Percentiles rank a stretch among this genome's conserved stretches.
These are phyloP conservation scores for Oryctes rhinoceros DNA, from an alignment of 1,140 invertebrate genomes.

Conservation along the genomic window DNA sequence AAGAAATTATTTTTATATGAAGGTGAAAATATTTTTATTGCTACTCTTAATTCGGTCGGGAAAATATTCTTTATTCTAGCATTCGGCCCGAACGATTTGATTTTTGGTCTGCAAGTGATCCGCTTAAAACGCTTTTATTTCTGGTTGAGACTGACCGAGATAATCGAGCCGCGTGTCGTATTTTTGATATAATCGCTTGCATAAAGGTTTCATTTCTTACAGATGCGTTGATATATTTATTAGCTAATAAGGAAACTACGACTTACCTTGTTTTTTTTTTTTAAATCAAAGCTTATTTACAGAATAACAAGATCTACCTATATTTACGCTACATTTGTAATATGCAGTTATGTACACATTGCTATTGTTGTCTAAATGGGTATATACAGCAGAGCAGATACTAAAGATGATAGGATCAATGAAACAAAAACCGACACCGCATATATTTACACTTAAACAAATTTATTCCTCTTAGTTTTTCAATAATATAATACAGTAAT, in stretches of 20 bases:
- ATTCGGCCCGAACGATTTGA: too few relatives aligned
- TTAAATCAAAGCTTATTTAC: slow-evolving; percentile 11
- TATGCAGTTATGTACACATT: slow-evolving; percentile 17
- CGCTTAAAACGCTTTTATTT: too few relatives aligned
- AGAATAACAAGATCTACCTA: background rate
- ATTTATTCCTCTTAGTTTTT: slow-evolving; percentile 51
- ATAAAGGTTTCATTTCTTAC: too few relatives aligned
- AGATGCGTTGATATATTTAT: background rate
- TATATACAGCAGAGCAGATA: slow-evolving; percentile 9
- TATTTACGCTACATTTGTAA: background rate
- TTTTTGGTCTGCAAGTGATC: too few relatives aligned
- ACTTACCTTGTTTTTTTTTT: slow-evolving; percentile 22
- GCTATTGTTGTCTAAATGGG: background rate
- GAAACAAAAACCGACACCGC: slow-evolving; percentile 49
- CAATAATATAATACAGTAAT: slow-evolving; percentile 48
- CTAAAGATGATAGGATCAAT: slow-evolving; percentile 20
- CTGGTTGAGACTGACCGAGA: too few relatives aligned
- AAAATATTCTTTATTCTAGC: too few relatives aligned
- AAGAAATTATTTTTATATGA: too few relatives aligned
- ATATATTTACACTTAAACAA: slow-evolving; percentile 53
- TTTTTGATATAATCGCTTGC: too few relatives aligned
- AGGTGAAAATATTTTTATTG: too few relatives aligned
- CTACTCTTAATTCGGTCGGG: too few relatives aligned
- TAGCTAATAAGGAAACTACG: background rate
- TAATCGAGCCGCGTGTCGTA: too few relatives aligned